Conservation (phyloP, 2,797 vertebrate genomes). For the Coracias cyanogaster region DNA sequence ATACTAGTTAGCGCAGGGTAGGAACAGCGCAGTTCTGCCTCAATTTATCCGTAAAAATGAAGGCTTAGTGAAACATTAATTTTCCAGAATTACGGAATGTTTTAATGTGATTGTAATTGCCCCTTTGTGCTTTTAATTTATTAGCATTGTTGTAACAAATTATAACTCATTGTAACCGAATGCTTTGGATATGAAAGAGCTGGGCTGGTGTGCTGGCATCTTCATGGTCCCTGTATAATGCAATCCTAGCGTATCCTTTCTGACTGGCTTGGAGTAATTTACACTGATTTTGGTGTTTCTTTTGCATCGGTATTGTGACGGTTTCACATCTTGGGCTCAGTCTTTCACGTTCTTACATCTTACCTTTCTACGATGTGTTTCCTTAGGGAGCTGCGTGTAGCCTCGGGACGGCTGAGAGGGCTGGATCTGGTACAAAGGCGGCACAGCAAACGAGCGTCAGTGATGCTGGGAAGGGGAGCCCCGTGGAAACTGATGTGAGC, state of each 20-base stretch:
- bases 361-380: not conserved
- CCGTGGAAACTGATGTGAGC: not conserved
- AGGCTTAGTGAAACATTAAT: constrained; percentile 63
- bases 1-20: constrained; percentile 14
- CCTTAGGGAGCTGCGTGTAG: not conserved
- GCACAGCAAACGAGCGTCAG: accelerated
- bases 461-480: not conserved
- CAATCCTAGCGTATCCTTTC: not conserved
- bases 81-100: constrained; percentile 66
- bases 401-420: not conserved
- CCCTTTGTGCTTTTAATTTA: constrained; percentile 71
- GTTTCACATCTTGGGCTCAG: not conserved
- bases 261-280: not conserved
- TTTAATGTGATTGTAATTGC: constrained; percentile 72
- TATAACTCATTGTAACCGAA: constrained; percentile 50
- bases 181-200: constrained; percentile 44
- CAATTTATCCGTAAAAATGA: constrained; percentile 64
- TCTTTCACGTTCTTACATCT: not conserved
- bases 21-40: constrained; percentile 31
- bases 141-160: constrained; percentile 47
- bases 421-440: not conserved
- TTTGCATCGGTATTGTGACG: not conserved
- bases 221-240: not conserved
- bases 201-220: constrained; percentile 16
- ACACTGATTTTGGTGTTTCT: not conserved